Percentiles rank a stretch among this genome's conserved stretches.
These are phyloP conservation scores for Blastobasis adustella DNA, from an alignment of 2,888 invertebrate species.

Conservation along the genomic window DNA sequence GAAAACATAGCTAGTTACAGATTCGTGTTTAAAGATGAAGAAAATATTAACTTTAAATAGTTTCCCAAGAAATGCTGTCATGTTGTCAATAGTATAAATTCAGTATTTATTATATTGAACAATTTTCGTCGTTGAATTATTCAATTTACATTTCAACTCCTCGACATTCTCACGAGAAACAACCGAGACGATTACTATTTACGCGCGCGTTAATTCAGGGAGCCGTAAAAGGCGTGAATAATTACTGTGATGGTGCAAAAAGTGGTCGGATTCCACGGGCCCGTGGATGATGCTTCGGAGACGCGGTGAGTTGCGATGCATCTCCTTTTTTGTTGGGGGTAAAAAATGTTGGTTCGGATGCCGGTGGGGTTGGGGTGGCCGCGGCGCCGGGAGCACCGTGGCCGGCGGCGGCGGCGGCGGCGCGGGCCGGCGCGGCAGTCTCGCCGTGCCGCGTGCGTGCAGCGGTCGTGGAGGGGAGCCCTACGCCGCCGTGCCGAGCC, in stretches of 20 bases:
- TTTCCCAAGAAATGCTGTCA: no score
- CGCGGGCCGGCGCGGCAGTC: constrained; percentile 45
- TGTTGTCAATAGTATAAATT: no score
- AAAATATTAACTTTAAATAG: no score
- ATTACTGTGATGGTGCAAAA: constrained; percentile 53
- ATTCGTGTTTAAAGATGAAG: no score
- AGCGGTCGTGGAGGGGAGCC: constrained; percentile 52
- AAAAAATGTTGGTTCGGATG: constrained; percentile 30
- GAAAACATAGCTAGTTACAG: no score
- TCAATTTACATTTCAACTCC: constrained; percentile 3
- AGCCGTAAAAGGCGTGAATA: constrained; percentile 62
- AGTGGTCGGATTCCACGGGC: constrained; percentile 42
- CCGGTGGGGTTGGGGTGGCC: constrained; percentile 30
- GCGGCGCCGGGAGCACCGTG: constrained; percentile 27
- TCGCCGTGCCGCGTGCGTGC: constrained; percentile 57
- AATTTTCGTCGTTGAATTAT: no score
- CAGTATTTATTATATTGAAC: no score
- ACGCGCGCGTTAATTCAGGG: constrained; percentile 46
- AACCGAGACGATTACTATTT: constrained; percentile 31
- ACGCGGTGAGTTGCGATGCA: constrained; percentile 28
- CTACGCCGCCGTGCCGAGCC: constrained; percentile 29
- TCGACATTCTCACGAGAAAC: constrained; percentile 41
- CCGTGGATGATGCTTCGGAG: constrained; percentile 16
- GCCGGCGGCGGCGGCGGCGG: constrained; percentile 19
- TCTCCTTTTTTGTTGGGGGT: constrained; percentile 36